Conservation (phyloP, 2,113 vertebrate genomes). For the Odobenus rosmarus region DNA sequence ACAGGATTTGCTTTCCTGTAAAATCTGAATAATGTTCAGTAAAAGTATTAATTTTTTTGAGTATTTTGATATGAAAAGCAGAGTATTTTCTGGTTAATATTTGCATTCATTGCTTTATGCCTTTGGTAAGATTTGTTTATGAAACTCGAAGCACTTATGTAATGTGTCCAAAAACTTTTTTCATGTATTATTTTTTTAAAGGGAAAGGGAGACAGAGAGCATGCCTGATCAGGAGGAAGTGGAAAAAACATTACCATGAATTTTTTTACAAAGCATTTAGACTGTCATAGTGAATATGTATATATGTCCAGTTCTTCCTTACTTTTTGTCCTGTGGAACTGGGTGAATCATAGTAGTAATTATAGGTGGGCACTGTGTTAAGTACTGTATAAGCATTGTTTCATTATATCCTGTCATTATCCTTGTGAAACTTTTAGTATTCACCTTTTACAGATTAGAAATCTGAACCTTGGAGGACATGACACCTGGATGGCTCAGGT, state of each 20-base stretch:
- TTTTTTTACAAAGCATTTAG: not conserved
- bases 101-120: slow-evolving; percentile 17
- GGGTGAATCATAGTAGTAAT: not conserved
- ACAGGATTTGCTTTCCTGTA: not conserved
- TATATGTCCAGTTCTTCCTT: not conserved
- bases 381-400: not conserved
- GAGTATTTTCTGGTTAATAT: slow-evolving; percentile 24
- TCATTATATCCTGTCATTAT: not conserved
- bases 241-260: not conserved
- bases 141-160: slow-evolving; percentile 4
- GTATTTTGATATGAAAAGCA: slow-evolving; percentile 26
- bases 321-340: slow-evolving; percentile 29
- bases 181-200: slow-evolving; percentile 4
- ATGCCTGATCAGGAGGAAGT: not conserved
- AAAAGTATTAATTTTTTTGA: slow-evolving; percentile 32
- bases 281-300: not conserved
- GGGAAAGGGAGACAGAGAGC: not conserved
- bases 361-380: not conserved
- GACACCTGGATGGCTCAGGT: too few relatives aligned
- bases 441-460: not conserved
- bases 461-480: not conserved
- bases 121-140: slow-evolving; percentile 17
- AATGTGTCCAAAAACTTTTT: slow-evolving; percentile 47
- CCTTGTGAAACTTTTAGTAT: slow-evolving; percentile 10
- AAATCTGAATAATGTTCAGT: not conserved